Percentiles rank a stretch among this genome's conserved stretches.
Evolutionary conservation across 2,888 invertebrate species (phyloP).

Genomic region (Caenorhabditis plicata): DNA sequence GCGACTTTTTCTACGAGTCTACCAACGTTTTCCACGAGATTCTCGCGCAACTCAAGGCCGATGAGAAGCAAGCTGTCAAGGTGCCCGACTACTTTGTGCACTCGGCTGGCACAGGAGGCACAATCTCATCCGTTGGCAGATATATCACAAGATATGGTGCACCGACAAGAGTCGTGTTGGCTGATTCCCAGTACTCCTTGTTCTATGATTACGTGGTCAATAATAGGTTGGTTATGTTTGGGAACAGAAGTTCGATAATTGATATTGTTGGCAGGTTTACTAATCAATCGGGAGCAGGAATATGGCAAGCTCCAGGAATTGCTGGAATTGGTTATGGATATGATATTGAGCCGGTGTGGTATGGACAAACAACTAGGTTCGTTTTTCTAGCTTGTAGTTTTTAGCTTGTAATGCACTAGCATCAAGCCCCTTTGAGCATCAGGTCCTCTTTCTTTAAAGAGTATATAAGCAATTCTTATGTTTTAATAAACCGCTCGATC

Average conservation of each 20-base stretch:
- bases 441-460: no score
- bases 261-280: no score
- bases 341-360: constrained; percentile 41
- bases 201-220: constrained; percentile 56
- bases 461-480: no score
- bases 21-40: constrained; percentile 60
- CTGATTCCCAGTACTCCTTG: constrained; percentile 54
- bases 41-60: constrained; percentile 36
- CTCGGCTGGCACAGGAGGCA: constrained; percentile 56
- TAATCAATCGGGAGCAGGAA: constrained; percentile 44
- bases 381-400: not conserved
- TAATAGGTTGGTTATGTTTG: no score
- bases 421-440: no score
- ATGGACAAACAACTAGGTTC: constrained; percentile 42
- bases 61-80: constrained; percentile 14
- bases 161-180: constrained; percentile 48
- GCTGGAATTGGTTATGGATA: constrained; percentile 60
- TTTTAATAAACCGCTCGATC: no score
- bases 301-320: constrained; percentile 54
- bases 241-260: no score
- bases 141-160: constrained; percentile 50
- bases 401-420: no score
- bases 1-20: constrained; percentile 41
- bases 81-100: constrained; percentile 54
- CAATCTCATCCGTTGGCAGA: constrained; percentile 57